Evolutionary conservation across 2,888 invertebrate genomes (phyloP).

Genomic region (Troilus luridus): DNA sequence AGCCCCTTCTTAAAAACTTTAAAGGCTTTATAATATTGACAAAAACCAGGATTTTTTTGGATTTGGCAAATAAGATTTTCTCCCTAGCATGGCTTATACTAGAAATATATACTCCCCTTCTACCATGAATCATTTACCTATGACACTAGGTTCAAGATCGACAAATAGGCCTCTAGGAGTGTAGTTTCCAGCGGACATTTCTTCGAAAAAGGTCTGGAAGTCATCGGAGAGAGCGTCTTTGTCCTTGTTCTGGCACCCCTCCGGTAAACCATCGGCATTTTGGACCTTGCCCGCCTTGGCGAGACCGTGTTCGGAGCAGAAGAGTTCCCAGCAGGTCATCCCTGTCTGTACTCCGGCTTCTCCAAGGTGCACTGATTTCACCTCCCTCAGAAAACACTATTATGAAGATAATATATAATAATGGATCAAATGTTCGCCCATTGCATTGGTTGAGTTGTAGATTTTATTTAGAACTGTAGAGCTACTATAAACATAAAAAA

Average conservation of each 20-base stretch:
- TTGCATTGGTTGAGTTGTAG: no score
- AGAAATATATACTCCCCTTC: background rate
- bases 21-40: no score
- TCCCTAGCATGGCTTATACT: background rate
- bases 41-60: no score
- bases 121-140: conserved; percentile 68
- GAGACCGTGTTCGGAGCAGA: conserved; percentile 68
- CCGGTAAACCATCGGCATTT: conserved; percentile 64
- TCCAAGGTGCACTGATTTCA: conserved; percentile 70
- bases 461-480: no score
- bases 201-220: conserved; percentile 62
- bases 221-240: background rate
- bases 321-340: conserved; percentile 68
- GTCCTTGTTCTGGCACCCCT: background rate
- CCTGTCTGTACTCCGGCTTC: conserved; percentile 70
- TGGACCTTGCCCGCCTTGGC: conserved; percentile 68
- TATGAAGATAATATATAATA: no score
- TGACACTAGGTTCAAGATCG: conserved; percentile 90
- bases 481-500: no score
- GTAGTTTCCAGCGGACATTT: conserved; percentile 72
- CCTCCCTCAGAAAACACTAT: conserved; percentile 67
- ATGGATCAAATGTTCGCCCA: no score
- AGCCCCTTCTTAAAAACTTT: no score
- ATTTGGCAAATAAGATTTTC: no score
- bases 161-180: conserved; percentile 88